A percentile compares a stretch with the other conserved stretches of the same genome.
phyloP scores from a whole-genome alignment of 1,140 invertebrate genomes.

The Bombus fervidus region DNA sequence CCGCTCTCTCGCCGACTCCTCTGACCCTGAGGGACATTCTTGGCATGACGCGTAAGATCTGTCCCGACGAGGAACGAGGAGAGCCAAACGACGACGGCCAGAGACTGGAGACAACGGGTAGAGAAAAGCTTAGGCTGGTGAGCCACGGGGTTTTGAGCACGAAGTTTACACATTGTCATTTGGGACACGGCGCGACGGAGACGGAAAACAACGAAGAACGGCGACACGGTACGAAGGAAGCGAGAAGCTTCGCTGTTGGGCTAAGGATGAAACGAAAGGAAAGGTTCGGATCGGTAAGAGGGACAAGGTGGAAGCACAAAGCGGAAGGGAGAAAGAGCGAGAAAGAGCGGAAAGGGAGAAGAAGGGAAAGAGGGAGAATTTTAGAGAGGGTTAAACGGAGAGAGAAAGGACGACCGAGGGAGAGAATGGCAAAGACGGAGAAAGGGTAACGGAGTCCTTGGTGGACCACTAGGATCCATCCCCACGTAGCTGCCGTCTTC shows the following conservation, averaged over 20 bases:
- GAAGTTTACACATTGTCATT: constrained; percentile 76
- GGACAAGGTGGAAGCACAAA: constrained; percentile 27
- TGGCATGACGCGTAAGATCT: constrained; percentile 59
- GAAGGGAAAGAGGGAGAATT: constrained; percentile 27
- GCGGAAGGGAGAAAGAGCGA: constrained; percentile 7
- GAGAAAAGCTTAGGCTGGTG: constrained; percentile 60
- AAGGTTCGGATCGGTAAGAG: background rate
- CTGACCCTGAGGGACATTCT: constrained; percentile 71
- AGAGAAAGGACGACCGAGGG: constrained; percentile 34
- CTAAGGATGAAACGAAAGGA: background rate
- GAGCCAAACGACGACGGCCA: constrained; percentile 35
- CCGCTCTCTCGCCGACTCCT: constrained; percentile 30
- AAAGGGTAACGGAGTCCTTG: constrained; percentile 51
- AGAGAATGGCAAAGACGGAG: constrained; percentile 16
- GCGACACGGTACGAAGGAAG: background rate
- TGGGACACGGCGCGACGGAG: constrained; percentile 54
- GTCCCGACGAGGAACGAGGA: constrained; percentile 34
- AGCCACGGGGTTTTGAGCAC: constrained; percentile 67
- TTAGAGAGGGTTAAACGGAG: constrained; percentile 49
- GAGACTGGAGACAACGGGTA: constrained; percentile 31
- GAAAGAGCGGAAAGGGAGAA: background rate
- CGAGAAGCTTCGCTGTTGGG: constrained; percentile 14
- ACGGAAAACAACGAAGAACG: background rate
- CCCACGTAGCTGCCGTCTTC: constrained; percentile 64
- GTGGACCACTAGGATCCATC: constrained; percentile 71